Percentiles rank a stretch among this genome's conserved stretches.
Conservation (phyloP, 2,888 invertebrate species). For the Ethmia dodecea region DNA sequence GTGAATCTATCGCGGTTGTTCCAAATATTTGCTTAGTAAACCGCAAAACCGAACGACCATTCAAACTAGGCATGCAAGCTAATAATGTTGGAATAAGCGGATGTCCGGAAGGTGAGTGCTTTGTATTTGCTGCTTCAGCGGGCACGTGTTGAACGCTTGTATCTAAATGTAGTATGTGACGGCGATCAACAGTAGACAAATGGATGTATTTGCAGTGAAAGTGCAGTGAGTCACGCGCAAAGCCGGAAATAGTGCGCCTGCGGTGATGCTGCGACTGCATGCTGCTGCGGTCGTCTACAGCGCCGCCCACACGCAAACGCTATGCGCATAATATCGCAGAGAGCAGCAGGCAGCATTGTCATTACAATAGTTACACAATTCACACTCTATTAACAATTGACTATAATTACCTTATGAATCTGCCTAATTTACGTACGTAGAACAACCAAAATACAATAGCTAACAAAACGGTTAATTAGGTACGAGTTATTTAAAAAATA, state of each 20-base stretch:
- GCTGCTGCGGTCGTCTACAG: background rate
- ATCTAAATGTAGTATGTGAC: constrained; percentile 36
- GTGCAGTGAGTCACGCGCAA: constrained; percentile 58
- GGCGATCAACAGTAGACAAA: constrained; percentile 48
- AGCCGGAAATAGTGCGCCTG: constrained; percentile 50
- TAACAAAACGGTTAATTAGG: too few relatives aligned
- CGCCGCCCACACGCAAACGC: too few relatives aligned
- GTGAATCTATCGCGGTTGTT: constrained; percentile 2
- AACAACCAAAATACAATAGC: too few relatives aligned
- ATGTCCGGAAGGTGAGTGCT: constrained; percentile 15
- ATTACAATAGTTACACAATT: too few relatives aligned
- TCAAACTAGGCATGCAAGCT: background rate
- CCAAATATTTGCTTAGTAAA: constrained; percentile 15
- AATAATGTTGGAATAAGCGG: constrained; percentile 4
- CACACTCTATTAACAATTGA: too few relatives aligned
- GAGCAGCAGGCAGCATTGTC: background rate
- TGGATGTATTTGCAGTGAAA: constrained; percentile 59
- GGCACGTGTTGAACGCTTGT: constrained; percentile 18
- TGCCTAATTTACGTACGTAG: too few relatives aligned
- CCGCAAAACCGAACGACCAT: too few relatives aligned
- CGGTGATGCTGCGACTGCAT: constrained; percentile 6
- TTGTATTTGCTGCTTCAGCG: constrained; percentile 12
- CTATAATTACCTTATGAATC: too few relatives aligned
- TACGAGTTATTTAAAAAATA: too few relatives aligned
- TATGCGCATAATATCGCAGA: too few relatives aligned